Conservation (phyloP, 1,140 invertebrate genomes). For the Helicoverpa zea region DNA sequence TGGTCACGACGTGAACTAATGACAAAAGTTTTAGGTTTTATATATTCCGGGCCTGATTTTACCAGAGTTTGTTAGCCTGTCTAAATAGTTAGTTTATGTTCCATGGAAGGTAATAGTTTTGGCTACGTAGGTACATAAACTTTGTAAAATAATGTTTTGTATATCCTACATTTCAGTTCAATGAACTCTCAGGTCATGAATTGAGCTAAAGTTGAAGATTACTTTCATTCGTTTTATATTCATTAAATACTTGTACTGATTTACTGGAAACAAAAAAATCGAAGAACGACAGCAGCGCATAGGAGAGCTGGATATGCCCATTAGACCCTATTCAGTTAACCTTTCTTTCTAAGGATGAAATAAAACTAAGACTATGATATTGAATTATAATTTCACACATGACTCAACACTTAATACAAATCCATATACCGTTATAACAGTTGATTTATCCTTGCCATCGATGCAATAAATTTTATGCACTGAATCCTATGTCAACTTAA, state of each 20-base stretch:
- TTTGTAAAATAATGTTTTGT: no score
- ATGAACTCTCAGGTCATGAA: no score
- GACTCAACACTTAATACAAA: not conserved
- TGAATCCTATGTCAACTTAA: slow-evolving; percentile 69
- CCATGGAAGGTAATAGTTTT: not conserved
- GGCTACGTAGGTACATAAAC: not conserved
- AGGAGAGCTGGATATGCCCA: not conserved
- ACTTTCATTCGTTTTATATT: no score
- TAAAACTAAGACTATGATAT: no score
- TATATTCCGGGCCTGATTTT: slow-evolving; percentile 7
- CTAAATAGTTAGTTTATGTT: not conserved
- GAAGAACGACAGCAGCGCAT: no score
- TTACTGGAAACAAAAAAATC: no score
- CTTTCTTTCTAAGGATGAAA: no score
- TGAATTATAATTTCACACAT: no score
- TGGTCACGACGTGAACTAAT: slow-evolving; percentile 24
- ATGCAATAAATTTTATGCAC: slow-evolving; percentile 72
- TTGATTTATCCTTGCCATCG: slow-evolving; percentile 60
- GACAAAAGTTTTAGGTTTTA: slow-evolving; percentile 28
- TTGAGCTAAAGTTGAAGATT: not conserved
- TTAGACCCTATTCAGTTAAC: no score
- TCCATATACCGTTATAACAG: not conserved
- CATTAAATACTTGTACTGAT: no score
- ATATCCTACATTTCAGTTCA: no score
- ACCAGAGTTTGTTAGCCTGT: not conserved